Evolutionary conservation across 2,113 vertebrate species (phyloP).

Genomic region (Furnarius figulus): DNA sequence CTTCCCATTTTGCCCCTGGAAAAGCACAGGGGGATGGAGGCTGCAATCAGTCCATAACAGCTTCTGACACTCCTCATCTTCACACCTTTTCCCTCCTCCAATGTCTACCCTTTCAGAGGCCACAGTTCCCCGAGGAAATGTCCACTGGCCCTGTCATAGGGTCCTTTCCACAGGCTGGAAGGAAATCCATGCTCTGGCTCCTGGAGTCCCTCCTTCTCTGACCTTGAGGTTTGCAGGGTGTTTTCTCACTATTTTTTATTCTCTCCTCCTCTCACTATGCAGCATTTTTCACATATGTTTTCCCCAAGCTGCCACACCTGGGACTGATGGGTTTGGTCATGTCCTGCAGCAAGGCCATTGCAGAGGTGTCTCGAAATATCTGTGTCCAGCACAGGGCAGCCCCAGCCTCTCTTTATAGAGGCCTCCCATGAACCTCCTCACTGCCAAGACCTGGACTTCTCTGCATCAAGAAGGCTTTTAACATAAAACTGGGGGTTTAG

Average conservation of each 20-base stretch:
- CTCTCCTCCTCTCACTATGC: not conserved
- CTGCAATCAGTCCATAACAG: not conserved
- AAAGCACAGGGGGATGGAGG: not conserved
- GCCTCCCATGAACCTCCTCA: not conserved
- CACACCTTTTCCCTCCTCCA: not conserved
- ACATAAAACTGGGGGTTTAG: not conserved
- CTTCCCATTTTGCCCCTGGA: fast-evolving
- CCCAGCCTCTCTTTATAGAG: not conserved
- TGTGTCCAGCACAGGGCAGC: not conserved
- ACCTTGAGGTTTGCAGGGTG: not conserved
- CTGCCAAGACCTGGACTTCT: not conserved
- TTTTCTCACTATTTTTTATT: not conserved
- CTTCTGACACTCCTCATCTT: not conserved
- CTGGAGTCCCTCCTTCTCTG: not conserved
- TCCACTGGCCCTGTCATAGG: no score
- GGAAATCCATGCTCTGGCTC: not conserved
- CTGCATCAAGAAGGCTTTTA: not conserved
- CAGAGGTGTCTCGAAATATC: not conserved
- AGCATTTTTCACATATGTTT: not conserved
- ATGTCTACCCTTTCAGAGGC: not conserved
- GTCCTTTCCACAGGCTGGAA: not conserved
- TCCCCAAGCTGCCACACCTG: fast-evolving
- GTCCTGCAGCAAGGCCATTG: not conserved
- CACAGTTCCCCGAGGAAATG: not conserved
- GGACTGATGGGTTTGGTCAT: not conserved